These are phyloP conservation scores for Imbricaverruca yamaguchii DNA, from an alignment of 2,888 invertebrate species.

Conservation along the genomic window DNA sequence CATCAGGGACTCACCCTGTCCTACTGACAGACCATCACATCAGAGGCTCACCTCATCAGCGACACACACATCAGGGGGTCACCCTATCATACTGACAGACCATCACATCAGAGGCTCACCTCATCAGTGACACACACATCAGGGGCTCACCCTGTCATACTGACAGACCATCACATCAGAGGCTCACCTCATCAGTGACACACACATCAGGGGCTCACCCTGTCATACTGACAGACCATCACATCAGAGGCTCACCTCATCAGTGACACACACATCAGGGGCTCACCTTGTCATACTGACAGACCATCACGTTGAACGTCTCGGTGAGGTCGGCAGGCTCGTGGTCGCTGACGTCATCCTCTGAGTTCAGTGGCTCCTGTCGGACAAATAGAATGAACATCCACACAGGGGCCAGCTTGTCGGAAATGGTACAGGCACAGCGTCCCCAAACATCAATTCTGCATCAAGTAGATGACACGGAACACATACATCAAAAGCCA, in stretches of 20 bases:
- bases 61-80: too few relatives aligned
- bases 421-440: too few relatives aligned
- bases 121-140: too few relatives aligned
- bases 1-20: slow-evolving; percentile 65
- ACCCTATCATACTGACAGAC: too few relatives aligned
- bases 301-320: slow-evolving; percentile 98
- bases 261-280: background rate
- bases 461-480: too few relatives aligned
- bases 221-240: background rate
- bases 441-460: too few relatives aligned
- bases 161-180: slow-evolving; percentile 93
- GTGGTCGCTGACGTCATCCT: slow-evolving; percentile 90
- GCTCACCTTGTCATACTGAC: slow-evolving; percentile 94
- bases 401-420: too few relatives aligned
- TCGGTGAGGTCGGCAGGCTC: slow-evolving; percentile 88
- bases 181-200: too few relatives aligned
- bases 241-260: background rate
- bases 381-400: too few relatives aligned
- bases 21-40: slow-evolving; percentile 99
- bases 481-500: too few relatives aligned
- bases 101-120: background rate
- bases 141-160: slow-evolving; percentile 78
- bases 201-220: too few relatives aligned
- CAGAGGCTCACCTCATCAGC: too few relatives aligned
- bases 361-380: slow-evolving; percentile 89